These are phyloP conservation scores for Pomatorhinus ruficollis DNA, from an alignment of 2,113 vertebrate genomes.

Conservation along the genomic window DNA sequence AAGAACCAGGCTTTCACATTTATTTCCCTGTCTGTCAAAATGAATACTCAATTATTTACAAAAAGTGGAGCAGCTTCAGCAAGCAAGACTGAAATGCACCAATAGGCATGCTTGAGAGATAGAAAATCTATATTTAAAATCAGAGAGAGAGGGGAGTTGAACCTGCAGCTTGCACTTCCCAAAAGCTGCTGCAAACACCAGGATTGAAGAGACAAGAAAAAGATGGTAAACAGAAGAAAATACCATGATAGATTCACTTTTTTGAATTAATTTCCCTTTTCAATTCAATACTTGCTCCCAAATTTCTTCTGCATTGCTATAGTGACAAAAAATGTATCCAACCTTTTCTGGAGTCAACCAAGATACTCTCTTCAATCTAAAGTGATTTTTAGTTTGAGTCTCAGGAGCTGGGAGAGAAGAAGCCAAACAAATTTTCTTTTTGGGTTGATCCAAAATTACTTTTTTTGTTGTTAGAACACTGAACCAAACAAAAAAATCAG, in stretches of 20 bases:
- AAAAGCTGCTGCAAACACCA: not conserved
- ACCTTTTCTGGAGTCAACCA: not conserved
- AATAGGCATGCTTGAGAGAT: not conserved
- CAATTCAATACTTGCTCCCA: not conserved
- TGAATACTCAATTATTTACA: conserved; percentile 65
- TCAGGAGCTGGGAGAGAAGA: not conserved
- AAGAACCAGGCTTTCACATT: conserved; percentile 18
- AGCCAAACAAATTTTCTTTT: not conserved
- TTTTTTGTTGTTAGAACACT: not conserved
- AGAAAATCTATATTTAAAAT: conserved; percentile 42
- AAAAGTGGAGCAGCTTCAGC: conserved; percentile 21
- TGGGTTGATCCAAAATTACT: not conserved
- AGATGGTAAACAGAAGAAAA: not conserved
- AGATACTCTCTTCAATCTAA: not conserved
- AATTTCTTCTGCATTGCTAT: not conserved
- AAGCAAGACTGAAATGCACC: conserved; percentile 5
- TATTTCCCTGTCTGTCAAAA: conserved; percentile 43
- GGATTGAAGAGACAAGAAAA: not conserved
- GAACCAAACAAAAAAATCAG: not conserved
- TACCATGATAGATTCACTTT: not conserved
- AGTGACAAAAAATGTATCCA: not conserved
- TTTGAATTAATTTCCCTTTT: not conserved
- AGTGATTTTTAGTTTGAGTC: not conserved
- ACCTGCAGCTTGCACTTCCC: not conserved
- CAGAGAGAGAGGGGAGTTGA: not conserved